These are phyloP conservation scores for Polydrusus tereticollis DNA, from an alignment of 2,888 invertebrate genomes.

Conservation along the genomic window DNA sequence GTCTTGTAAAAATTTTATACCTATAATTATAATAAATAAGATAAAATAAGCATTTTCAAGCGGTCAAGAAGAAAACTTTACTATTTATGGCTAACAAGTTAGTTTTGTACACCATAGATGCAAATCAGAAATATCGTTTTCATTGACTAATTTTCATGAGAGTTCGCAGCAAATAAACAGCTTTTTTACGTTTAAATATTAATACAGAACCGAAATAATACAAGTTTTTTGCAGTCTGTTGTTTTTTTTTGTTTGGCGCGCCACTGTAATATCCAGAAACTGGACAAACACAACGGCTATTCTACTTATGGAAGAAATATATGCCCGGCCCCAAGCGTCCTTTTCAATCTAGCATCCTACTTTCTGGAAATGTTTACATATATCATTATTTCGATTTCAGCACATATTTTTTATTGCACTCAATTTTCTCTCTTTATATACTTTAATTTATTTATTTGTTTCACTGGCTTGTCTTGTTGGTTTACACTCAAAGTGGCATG, in stretches of 20 bases:
- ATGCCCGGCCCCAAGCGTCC: conserved; percentile 61
- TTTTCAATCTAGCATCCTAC: conserved; percentile 61
- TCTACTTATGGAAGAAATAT: conserved; percentile 53
- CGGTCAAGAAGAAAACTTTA: too few species aligned
- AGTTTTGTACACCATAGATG: too few species aligned
- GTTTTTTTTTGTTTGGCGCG: neutral
- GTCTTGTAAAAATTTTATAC: too few species aligned
- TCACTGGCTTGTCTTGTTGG: neutral
- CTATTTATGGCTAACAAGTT: too few species aligned
- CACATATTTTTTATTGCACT: conserved; percentile 46
- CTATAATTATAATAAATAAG: too few species aligned
- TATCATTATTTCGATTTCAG: conserved; percentile 54
- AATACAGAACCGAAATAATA: too few species aligned
- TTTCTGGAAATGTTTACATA: conserved; percentile 57
- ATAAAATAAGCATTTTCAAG: too few species aligned
- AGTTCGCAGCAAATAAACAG: too few species aligned
- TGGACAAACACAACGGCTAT: conserved; percentile 36
- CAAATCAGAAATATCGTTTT: too few species aligned
- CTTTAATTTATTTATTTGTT: neutral
- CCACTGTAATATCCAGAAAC: conserved; percentile 21
- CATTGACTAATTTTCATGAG: too few species aligned
- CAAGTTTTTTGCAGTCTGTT: neutral
- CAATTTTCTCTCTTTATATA: conserved; percentile 24
- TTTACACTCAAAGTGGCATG: too few species aligned
- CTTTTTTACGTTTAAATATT: too few species aligned